phyloP scores from a whole-genome alignment of 2,113 vertebrate species.

The Spheniscus mendiculus region DNA sequence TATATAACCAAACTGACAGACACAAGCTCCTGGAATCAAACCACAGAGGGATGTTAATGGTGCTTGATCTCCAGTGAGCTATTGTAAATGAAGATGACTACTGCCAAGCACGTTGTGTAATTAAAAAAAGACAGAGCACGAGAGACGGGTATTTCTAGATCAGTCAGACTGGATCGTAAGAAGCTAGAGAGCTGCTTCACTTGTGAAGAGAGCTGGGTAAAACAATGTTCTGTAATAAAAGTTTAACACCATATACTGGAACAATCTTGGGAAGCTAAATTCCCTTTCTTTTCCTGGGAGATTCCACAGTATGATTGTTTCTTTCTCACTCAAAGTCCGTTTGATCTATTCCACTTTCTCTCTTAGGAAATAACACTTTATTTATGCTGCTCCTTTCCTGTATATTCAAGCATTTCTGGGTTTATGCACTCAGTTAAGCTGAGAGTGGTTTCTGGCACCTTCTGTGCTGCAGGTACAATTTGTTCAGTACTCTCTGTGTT shows the following conservation, averaged over 20 bases:
- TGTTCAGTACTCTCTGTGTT: neutral
- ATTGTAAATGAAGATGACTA: neutral
- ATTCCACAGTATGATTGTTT: neutral
- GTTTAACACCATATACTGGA: neutral
- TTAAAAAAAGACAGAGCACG: rapidly evolving
- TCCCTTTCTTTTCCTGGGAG: constrained; percentile 8
- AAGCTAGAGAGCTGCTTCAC: neutral
- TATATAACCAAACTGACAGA: neutral
- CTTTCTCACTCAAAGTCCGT: neutral
- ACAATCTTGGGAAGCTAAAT: neutral
- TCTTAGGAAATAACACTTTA: constrained; percentile 42
- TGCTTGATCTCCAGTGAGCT: neutral
- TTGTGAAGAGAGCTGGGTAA: neutral
- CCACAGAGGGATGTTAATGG: neutral
- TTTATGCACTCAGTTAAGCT: neutral
- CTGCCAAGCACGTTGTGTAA: neutral
- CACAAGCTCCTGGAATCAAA: neutral
- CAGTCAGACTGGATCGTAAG: neutral
- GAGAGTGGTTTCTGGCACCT: neutral
- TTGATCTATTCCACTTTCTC: constrained; percentile 4
- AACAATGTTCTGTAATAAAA: neutral
- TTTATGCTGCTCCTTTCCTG: neutral
- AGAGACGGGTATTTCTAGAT: neutral
- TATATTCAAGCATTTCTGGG: neutral
- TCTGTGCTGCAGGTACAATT: neutral